A percentile compares a stretch with the other conserved stretches of the same genome.
phyloP scores from a whole-genome alignment of 1,140 invertebrate species.

The Zaprionus taronus region DNA sequence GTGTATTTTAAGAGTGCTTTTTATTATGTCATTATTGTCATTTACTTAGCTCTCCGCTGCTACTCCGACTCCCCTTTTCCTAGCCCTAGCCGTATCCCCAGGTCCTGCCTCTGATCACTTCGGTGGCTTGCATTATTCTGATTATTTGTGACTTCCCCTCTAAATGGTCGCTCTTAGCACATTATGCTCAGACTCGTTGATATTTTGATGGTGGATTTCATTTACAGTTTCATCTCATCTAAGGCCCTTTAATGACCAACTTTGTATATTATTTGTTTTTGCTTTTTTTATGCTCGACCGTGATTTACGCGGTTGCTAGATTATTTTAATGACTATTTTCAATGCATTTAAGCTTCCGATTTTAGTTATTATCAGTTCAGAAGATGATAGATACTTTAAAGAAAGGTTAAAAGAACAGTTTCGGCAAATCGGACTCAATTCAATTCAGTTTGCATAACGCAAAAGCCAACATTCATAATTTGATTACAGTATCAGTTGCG shows the following conservation, averaged over 20 bases:
- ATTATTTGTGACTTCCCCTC: slow-evolving; percentile 69
- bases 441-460: background rate
- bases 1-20: slow-evolving; percentile 74
- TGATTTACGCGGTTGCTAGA: slow-evolving; percentile 39
- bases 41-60: slow-evolving; percentile 59
- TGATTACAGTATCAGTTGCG: slow-evolving; percentile 78
- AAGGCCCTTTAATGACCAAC: slow-evolving; percentile 40
- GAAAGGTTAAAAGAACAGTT: no score
- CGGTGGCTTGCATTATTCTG: slow-evolving; percentile 65
- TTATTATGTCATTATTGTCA: slow-evolving; percentile 83
- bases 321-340: slow-evolving; percentile 42
- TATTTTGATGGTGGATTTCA: slow-evolving; percentile 57
- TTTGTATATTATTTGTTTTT: slow-evolving; percentile 32
- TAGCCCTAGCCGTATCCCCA: background rate
- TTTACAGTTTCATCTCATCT: slow-evolving; percentile 45
- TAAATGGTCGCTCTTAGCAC: slow-evolving; percentile 65
- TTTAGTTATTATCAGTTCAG: slow-evolving; percentile 7
- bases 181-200: slow-evolving; percentile 67
- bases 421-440: background rate
- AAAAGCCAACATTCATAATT: slow-evolving; percentile 56
- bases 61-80: slow-evolving; percentile 1
- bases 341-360: background rate
- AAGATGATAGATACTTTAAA: background rate
- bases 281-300: slow-evolving; percentile 12
- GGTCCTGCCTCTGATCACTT: slow-evolving; percentile 24